Conservation (phyloP, 2,888 invertebrate genomes). For the Prenolepis imparis region DNA sequence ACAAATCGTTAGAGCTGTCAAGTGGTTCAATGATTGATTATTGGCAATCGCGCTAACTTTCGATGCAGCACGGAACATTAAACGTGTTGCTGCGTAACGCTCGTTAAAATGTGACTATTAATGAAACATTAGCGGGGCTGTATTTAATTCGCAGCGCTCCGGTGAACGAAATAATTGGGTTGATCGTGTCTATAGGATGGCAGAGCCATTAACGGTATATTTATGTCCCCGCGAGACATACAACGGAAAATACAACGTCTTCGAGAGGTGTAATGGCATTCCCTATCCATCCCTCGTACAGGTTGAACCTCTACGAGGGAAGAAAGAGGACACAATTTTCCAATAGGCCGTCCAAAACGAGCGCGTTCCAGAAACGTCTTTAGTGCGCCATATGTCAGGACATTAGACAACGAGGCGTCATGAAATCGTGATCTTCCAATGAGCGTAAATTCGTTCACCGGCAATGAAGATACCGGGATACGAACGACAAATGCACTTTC, state of each 20-base stretch:
- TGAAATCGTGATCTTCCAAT: conserved; percentile 77
- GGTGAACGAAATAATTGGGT: conserved; percentile 59
- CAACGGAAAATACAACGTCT: conserved; percentile 62
- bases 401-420: conserved; percentile 62
- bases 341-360: conserved; percentile 65
- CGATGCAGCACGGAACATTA: conserved; percentile 11
- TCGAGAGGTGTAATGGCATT: conserved; percentile 64
- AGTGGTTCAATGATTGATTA: conserved; percentile 26
- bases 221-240: conserved; percentile 62
- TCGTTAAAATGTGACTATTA: conserved; percentile 35
- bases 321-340: conserved; percentile 55
- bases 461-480: conserved; percentile 37
- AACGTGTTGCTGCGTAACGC: background rate
- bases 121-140: conserved; percentile 42
- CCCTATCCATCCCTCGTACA: background rate
- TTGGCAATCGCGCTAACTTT: conserved; percentile 32
- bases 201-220: conserved; percentile 70
- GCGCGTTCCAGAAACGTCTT: conserved; percentile 64
- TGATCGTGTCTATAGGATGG: conserved; percentile 60
- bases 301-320: conserved; percentile 19
- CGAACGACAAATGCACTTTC: conserved; percentile 61
- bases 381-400: conserved; percentile 70
- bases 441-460: conserved; percentile 68
- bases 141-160: conserved; percentile 55
- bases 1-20: background rate